Percentiles rank a stretch among this genome's conserved stretches.
Conservation (phyloP, 2,113 vertebrate genomes). For the Tympanuchus pallidicinctus region DNA sequence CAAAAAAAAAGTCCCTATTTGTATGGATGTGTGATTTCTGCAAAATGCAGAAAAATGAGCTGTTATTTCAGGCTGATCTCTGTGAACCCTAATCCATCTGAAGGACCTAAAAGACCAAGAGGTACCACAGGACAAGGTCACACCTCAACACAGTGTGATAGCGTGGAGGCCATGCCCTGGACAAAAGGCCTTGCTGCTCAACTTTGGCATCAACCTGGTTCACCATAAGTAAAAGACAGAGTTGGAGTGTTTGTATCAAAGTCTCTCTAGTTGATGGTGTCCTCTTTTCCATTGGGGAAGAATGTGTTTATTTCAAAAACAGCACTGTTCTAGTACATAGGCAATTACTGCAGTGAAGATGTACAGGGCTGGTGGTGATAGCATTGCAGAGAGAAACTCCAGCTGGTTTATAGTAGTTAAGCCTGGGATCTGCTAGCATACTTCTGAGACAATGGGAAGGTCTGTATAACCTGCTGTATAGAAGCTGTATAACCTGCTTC, state of each 20-base stretch:
- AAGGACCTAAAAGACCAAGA: neutral
- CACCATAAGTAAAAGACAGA: neutral
- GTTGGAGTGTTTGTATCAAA: neutral
- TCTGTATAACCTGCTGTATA: neutral
- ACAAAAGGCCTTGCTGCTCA: neutral
- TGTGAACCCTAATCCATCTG: neutral
- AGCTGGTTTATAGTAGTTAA: neutral
- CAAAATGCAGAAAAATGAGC: neutral
- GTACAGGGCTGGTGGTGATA: neutral
- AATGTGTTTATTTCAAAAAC: neutral
- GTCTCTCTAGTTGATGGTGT: neutral
- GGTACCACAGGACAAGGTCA: rapidly evolving
- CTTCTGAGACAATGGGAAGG: neutral
- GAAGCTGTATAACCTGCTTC: neutral
- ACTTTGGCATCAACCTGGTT: neutral
- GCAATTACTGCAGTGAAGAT: neutral
- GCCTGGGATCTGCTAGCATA: neutral
- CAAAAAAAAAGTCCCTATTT: neutral
- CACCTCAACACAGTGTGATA: rapidly evolving
- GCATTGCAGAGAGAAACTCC: neutral
- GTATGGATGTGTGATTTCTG: neutral
- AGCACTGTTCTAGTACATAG: rapidly evolving
- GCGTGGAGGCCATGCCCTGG: rapidly evolving
- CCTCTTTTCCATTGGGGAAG: neutral
- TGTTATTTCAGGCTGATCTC: neutral